These are phyloP conservation scores for Malurus splendens DNA, from an alignment of 2,797 vertebrate species.

Conservation along the genomic window DNA sequence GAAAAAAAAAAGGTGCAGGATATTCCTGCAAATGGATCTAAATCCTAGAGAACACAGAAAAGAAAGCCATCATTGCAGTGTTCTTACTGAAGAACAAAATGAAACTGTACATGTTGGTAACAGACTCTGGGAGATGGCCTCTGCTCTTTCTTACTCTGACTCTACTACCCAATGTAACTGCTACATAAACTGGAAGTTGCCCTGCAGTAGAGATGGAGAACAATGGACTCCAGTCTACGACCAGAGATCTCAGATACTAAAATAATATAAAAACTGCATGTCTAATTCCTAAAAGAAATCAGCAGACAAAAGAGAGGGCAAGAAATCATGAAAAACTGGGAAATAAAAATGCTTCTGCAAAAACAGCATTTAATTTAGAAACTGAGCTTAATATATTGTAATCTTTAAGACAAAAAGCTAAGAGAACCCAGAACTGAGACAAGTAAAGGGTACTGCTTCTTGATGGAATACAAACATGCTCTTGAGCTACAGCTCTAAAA, in stretches of 20 bases:
- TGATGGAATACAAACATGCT: background rate
- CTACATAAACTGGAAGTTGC: background rate
- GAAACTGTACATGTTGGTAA: background rate
- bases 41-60: background rate
- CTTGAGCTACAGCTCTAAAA: background rate
- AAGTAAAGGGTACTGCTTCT: background rate
- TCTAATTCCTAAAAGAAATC: background rate
- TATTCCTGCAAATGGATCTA: background rate
- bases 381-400: background rate
- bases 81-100: background rate
- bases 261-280: background rate
- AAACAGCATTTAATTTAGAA: background rate
- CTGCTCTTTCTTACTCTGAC: background rate
- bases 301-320: background rate
- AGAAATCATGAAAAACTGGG: background rate
- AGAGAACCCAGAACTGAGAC: background rate
- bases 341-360: background rate
- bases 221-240: background rate
- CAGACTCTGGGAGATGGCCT: background rate
- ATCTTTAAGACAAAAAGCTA: background rate
- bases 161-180: fast-evolving
- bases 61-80: background rate
- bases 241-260: background rate
- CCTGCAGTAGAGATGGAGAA: background rate
- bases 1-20: background rate